A percentile compares a stretch with the other conserved stretches of the same genome.
These are phyloP conservation scores for Muscicapa striata DNA, from an alignment of 2,797 vertebrate genomes.

Conservation along the genomic window DNA sequence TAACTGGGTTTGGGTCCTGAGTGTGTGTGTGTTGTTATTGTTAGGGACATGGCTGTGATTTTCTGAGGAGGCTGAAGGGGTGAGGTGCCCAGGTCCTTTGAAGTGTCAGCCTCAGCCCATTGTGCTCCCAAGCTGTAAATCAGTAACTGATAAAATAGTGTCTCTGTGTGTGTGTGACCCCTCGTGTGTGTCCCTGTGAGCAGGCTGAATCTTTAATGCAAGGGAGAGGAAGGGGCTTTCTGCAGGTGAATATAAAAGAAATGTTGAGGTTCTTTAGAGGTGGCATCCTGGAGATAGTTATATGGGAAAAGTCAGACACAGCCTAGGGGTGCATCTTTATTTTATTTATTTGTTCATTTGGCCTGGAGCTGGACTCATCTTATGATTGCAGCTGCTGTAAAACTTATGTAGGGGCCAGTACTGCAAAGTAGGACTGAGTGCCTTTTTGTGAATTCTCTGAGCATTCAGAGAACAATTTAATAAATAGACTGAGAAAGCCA, in stretches of 20 bases:
- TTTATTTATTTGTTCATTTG: conserved; percentile 66
- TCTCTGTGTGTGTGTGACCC: background rate
- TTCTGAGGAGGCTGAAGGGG: conserved; percentile 29
- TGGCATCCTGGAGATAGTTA: conserved; percentile 55
- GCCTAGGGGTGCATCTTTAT: conserved; percentile 66
- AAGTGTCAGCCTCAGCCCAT: conserved; percentile 26
- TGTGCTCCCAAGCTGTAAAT: conserved; percentile 42
- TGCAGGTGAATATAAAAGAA: conserved; percentile 59
- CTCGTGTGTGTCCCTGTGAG: background rate
- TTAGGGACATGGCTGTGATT: conserved; percentile 11
- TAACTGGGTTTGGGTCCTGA: conserved; percentile 2
- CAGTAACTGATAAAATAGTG: conserved; percentile 23
- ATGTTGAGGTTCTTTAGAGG: conserved; percentile 29
- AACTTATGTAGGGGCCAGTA: conserved; percentile 23
- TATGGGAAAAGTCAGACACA: conserved; percentile 57
- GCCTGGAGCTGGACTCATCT: conserved; percentile 51
- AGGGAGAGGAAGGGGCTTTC: conserved; percentile 45
- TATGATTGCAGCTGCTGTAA: conserved; percentile 45
- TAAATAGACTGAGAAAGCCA: conserved; percentile 46
- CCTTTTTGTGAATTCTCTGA: conserved; percentile 27
- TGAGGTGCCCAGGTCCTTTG: conserved; percentile 45
- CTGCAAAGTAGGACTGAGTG: background rate
- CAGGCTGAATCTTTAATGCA: conserved; percentile 59
- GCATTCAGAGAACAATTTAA: conserved; percentile 44
- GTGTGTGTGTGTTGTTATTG: conserved; percentile 8